Conservation (phyloP, 2,113 vertebrate species). For the Scomber japonicus region DNA sequence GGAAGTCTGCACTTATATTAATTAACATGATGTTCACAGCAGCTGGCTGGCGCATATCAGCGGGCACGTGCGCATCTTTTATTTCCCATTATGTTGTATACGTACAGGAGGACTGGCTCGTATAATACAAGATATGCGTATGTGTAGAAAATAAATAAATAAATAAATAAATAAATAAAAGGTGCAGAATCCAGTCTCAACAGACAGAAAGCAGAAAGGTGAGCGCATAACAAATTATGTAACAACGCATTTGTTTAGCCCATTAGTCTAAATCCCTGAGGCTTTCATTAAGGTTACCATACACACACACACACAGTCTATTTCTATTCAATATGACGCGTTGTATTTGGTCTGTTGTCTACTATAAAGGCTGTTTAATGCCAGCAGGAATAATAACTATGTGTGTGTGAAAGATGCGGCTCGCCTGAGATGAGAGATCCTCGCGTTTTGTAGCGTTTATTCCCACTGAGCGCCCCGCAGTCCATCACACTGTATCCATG, state of each 20-base stretch:
- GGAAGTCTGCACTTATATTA: background rate
- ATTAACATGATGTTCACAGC: background rate
- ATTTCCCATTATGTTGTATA: background rate
- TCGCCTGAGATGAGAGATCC: constrained; percentile 11
- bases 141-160: background rate
- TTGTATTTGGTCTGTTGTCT: background rate
- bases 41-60: background rate
- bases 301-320: background rate
- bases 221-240: constrained; percentile 55
- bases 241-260: constrained; percentile 63
- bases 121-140: too few species aligned
- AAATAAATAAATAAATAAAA: too few species aligned
- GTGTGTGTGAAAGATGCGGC: constrained; percentile 25
- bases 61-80: constrained; percentile 25
- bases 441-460: constrained; percentile 1
- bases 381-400: background rate
- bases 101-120: too few species aligned
- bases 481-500: background rate
- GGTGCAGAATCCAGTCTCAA: background rate
- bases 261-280: constrained; percentile 49
- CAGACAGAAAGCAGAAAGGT: constrained; percentile 8
- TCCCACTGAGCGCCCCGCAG: background rate
- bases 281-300: background rate
- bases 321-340: background rate
- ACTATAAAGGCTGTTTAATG: background rate